Conservation (phyloP, 2,113 vertebrate genomes). For the Orthonyx spaldingii region DNA sequence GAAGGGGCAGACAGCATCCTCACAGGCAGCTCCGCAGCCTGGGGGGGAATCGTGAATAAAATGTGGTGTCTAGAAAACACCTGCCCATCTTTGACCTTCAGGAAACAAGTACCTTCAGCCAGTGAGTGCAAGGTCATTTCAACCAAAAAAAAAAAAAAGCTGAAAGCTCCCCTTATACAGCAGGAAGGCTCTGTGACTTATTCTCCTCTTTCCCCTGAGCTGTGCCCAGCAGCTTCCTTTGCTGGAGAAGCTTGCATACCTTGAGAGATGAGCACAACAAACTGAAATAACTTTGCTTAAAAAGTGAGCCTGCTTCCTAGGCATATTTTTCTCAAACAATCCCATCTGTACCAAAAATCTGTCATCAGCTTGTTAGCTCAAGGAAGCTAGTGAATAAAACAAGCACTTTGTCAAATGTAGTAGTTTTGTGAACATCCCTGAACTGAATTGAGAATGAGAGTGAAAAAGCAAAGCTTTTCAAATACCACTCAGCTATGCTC, state of each 20-base stretch:
- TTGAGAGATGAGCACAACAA: neutral
- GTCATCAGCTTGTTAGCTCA: neutral
- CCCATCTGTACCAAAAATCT: neutral
- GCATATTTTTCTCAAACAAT: neutral
- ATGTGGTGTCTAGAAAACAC: neutral
- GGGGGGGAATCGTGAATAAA: neutral
- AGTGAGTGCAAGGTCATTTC: neutral
- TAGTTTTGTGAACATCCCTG: neutral
- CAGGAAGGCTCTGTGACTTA: neutral
- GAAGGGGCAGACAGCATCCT: neutral
- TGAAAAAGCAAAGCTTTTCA: conserved; percentile 6
- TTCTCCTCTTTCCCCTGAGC: neutral
- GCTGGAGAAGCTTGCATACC: neutral
- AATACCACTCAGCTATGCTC: neutral
- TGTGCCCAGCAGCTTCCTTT: neutral
- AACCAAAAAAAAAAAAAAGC: neutral
- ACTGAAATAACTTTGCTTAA: neutral
- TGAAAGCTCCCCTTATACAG: neutral
- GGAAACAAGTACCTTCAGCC: neutral
- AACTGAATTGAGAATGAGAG: neutral
- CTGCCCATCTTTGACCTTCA: neutral
- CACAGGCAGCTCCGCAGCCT: accelerated
- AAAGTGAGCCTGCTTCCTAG: neutral
- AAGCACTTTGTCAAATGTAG: neutral
- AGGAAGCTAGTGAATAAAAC: neutral